Base-by-base conservation (phyloP, 2,797 vertebrate genomes). In the Chaetophractus vellerosus region DNA sequence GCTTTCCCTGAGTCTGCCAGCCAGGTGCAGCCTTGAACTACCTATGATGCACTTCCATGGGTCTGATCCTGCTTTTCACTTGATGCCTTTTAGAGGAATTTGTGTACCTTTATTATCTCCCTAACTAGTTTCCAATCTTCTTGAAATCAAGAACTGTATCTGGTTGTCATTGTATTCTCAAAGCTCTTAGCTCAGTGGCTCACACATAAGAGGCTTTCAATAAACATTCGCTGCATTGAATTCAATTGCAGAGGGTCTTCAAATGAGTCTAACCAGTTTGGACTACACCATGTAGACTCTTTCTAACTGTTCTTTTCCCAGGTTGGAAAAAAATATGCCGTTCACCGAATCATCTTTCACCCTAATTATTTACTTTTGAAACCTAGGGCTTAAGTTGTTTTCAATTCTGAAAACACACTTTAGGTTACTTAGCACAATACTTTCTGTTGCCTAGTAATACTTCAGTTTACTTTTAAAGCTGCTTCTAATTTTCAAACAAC, bases 401-500 rank as follows among this genome's bases (percentile, higher is more conserved):
- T 85, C 82, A 91, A 82, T 57, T 92, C 23, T 78, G 28, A 96
- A 89, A 80, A 61, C 75, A 79, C 24, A 48, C 6, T 78, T 23
- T 36, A 78, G 19, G n/a, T 94, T 87, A 71, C 55, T 61, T 55
- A 86, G 63, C 63, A 84, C 9, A 80, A 48, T 7, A 4, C 28
- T 88, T 78, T 82, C 61, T 8, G 9, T 78, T 71, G 26, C 61
- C 59, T 86, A 6, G 19, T 48, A 75, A 80, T 84, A 38, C 59
- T 82, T 82, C 75, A 63, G 55, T 75, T 87, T 92, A 80, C 80
- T 92, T 92, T 93, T 84, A 96, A 93, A 55, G 21, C 72, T 76
- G 55, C 79, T 55, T 87, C 76, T 79, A 72, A 87, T 85, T 94
- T 96, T 95, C 93, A 92, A 95, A 92, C 79, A 96, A 91, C 36